Percentiles rank a stretch among this genome's conserved stretches.
Conservation (phyloP, 2,888 invertebrate genomes). For the Therioaphis trifolii region DNA sequence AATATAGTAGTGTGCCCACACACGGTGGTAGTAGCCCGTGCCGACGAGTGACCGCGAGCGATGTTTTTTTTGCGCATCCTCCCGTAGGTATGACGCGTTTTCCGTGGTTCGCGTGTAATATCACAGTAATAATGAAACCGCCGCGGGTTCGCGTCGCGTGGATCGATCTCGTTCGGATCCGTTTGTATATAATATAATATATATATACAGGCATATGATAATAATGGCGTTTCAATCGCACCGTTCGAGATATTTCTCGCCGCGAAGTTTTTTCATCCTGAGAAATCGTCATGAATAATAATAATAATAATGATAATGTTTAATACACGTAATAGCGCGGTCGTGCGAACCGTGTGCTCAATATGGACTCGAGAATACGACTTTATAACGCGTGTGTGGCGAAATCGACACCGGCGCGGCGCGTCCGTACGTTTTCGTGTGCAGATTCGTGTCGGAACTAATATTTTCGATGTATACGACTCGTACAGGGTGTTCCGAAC, state of each 20-base stretch:
- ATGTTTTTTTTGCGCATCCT: too few relatives aligned
- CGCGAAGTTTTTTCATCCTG: slow-evolving; percentile 10
- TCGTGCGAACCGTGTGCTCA: slow-evolving; percentile 41
- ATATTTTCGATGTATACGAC: slow-evolving; percentile 12
- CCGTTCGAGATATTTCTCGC: background rate
- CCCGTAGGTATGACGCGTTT: too few relatives aligned
- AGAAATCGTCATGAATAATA: slow-evolving; percentile 6
- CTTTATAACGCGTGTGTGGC: background rate
- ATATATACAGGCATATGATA: too few relatives aligned
- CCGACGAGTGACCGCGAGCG: too few relatives aligned
- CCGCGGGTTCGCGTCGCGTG: background rate
- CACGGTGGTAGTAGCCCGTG: too few relatives aligned
- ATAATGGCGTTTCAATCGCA: too few relatives aligned
- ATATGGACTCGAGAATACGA: background rate
- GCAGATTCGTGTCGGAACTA: slow-evolving; percentile 23
- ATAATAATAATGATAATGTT: slow-evolving; percentile 27
- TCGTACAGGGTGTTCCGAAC: slow-evolving; percentile 20
- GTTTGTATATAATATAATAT: background rate
- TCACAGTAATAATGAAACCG: background rate
- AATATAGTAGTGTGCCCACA: too few relatives aligned
- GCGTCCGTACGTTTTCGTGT: slow-evolving; percentile 1
- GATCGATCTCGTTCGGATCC: background rate
- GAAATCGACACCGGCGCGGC: slow-evolving; percentile 27
- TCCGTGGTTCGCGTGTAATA: too few relatives aligned
- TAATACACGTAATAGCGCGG: background rate